Base-by-base conservation (phyloP, 2,888 invertebrate species). In the Cataglyphis albicans region DNA sequence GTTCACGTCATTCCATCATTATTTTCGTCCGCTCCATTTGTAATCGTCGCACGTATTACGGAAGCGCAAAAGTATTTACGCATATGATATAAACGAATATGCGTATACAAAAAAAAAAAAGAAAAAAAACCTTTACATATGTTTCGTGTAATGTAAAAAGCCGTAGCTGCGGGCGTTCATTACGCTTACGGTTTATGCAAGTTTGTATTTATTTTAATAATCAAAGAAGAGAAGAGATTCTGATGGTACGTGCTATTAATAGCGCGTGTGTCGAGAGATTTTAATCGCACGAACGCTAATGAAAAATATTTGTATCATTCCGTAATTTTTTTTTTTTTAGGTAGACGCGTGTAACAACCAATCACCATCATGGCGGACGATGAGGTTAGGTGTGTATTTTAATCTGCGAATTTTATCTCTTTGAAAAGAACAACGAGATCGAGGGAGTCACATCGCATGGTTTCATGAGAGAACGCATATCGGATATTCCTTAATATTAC, bases 361-460 rank as follows among this genome's bases (percentile, higher is more conserved):
- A 82, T 93, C 91, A 90, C 86, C 96, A 97, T 95, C 96, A 98
- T 98, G 98, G 98, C 98, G 96, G 98, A 98, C 97, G 98, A 98
- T 97, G 98, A 98, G 96, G 98, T 98, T 96, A 98, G 98, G 98
- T 98, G 96, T 95, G 97, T 96, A 95, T 86, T 86, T 70, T 74
- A 15, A 21, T 44, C 44, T 10, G 59, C n/a, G 15, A 44, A 12
- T 38, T 44, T 48, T 25, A 9, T 65, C 38, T 41, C 15, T 3
- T 35, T 55, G 38, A 61, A 73, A 73, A 29, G 12, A 29, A 3
- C 29, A n/a, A 59, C 41, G 25, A 48, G 38, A 35, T 35, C 61
- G 48, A 52, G 52, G 6, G 15, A 63, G 21, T 5, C 15, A 21
- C 15, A n/a, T 38, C 21, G 25, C 18, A 18, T 12, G 15, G 3